Evolutionary conservation across 1,140 invertebrate species (phyloP).

Genomic region (Drosophila chauvacae): DNA sequence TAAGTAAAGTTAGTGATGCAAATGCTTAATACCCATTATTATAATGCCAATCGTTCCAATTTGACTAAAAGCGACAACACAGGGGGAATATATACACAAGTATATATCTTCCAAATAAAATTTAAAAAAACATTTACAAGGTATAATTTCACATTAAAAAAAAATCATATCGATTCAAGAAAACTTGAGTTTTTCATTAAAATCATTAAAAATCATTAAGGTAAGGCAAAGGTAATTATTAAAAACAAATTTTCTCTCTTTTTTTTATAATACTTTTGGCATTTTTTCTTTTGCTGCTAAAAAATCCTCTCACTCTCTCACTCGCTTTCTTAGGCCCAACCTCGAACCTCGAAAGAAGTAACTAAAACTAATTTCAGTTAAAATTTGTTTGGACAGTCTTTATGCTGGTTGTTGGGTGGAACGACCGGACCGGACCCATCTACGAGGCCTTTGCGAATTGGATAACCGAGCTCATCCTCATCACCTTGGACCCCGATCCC

Average conservation of each 20-base stretch:
- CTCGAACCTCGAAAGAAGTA: conserved; percentile 29
- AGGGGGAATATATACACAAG: conserved; percentile 21
- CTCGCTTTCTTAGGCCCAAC: conserved; percentile 15
- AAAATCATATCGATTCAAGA: conserved; percentile 38
- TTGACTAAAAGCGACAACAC: conserved; percentile 51
- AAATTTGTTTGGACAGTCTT: conserved; percentile 75
- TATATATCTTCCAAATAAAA: conserved; percentile 19
- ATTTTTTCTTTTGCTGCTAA: conserved; percentile 56
- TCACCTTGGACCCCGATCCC: conserved; percentile 74
- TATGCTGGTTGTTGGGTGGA: conserved; percentile 63
- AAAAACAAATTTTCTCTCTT: conserved; percentile 52
- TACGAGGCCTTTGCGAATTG: conserved; percentile 91
- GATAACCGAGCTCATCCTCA: conserved; percentile 91
- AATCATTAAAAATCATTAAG: conserved; percentile 2
- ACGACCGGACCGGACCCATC: conserved; percentile 8
- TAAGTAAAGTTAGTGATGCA: conserved; percentile 35
- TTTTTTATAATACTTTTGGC: conserved; percentile 81
- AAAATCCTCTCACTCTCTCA: conserved; percentile 27
- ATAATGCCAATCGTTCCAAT: conserved; percentile 57
- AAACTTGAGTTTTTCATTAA: conserved; percentile 11
- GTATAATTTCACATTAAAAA: conserved; percentile 12
- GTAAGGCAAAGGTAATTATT: conserved; percentile 27
- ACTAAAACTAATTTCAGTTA: conserved; percentile 75
- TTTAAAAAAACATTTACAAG: conserved; percentile 24
- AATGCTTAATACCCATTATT: conserved; percentile 36